Evolutionary conservation across 2,797 vertebrate species (phyloP), one percentile per base, ranked within the genome.

Genomic region (Bryconaethiops microstoma): DNA sequence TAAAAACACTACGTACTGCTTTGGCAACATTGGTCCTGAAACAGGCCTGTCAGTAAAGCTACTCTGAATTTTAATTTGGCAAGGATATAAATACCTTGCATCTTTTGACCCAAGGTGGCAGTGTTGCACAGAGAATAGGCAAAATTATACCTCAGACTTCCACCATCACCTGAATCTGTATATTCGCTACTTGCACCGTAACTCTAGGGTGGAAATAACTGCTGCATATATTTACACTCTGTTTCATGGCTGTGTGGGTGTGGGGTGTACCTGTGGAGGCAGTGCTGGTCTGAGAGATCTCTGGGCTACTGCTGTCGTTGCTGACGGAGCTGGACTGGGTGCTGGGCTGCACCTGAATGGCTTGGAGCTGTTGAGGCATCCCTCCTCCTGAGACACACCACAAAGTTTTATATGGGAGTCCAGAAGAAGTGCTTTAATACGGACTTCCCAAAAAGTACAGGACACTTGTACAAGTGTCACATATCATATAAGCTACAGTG

Each of bases 311-410:
- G 93, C 97, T 95, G 3, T 95, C 96, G 79, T 91, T 93, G 88
- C 88, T 93, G 83, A 94, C 92, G 88, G 95, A 95, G 87, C 93
- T 92, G 88, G 96, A 90, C 90, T 96, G 96, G 0, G 95, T 88
- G 88, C 95, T 95, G 83, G 95, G 95, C 87, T 99, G 97, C 85
- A 99, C 96, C 92, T 98, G 97, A 88, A 99, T 97, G 19, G 97
- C 94, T 92, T 99, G 98, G 62, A 99, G 95, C 91, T 98, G 97
- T 93, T 99, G 98, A 75, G 95, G 91, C 89, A 97, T 92, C 17
- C 96, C 93, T 39, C 95, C 93, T 86, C 97, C 97, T 99, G 50
- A 67, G 67, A 80, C 5, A 55, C 25, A 81, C 54, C n/a, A 8
- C 4, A 5, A 21, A 29, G 1, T 23, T 63, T 57, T 45, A 35